Evolutionary conservation across 2,888 invertebrate genomes (phyloP), one percentile per base, ranked within the genome.

Genomic region (Acleris laterana): DNA sequence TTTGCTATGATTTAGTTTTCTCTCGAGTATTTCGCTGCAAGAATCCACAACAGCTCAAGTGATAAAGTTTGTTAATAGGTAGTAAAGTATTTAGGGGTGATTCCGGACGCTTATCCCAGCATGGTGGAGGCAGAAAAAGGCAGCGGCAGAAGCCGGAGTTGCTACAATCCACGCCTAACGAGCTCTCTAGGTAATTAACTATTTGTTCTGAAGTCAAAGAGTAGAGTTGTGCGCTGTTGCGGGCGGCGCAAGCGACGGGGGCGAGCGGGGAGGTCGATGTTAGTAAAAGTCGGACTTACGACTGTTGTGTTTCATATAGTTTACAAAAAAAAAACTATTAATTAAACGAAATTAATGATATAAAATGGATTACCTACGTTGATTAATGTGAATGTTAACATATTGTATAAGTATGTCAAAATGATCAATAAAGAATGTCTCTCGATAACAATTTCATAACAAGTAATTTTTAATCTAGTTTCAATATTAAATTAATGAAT

Each of bases 171-270:
- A 76, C 74, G 83, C 79, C 83, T 89, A 89, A 90, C 88, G 88
- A 89, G 85, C 89, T 88, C 88, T 88, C 83, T 80, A 78, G 80
- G 82, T 90, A 90, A 90, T 90, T 90, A 90, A 87, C 89, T 89
- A 88, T 90, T 90, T 89, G 88, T 89, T 89, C 82, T 82, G 73
- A 81, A 89, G 86, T 89, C 88, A 89, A 87, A 90, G 87, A 87
- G 83, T 85, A 76, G 75, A 81, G 80, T 85, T 82, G 72, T 74
- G 78, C 79, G 77, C 72, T 77, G 79, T 76, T 75, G 72, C 72
- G 74, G 46, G 72, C 71, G 74, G 17, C 52, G 68, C 69, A 64
- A 74, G 74, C 59, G 32, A 69, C 32, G 61, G 58, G 71, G 72
- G 71, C 28, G n/a, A 48, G 53, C 62, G 52, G 64, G 1, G 11